Conservation (phyloP, 2,888 invertebrate species). For the Lepas anatifera region DNA sequence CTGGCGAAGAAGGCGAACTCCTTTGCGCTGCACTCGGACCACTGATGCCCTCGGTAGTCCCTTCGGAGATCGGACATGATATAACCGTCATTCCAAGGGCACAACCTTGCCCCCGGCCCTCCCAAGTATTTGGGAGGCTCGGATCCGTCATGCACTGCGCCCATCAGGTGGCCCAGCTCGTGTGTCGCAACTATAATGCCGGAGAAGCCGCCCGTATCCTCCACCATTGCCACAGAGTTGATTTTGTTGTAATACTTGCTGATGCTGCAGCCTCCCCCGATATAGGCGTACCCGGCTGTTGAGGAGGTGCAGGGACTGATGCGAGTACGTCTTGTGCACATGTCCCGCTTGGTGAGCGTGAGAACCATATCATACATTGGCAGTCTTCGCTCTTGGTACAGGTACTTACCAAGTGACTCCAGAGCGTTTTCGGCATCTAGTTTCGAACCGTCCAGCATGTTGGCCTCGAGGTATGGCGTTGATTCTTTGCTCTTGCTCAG, state of each 20-base stretch:
- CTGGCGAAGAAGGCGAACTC: conserved; percentile 3
- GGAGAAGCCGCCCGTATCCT: conserved; percentile 14
- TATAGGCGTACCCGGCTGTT: conserved; percentile 16
- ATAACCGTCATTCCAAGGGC: conserved; percentile 10
- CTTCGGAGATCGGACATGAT: conserved; percentile 12
- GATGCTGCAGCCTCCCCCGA: conserved; percentile 12
- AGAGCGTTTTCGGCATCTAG: background rate
- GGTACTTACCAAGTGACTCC: background rate
- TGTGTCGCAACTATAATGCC: conserved; percentile 15
- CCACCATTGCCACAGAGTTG: conserved; percentile 13
- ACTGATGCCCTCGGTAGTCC: conserved; percentile 1
- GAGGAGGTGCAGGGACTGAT: background rate
- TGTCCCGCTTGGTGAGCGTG: conserved; percentile 13
- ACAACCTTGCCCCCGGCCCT: conserved; percentile 8
- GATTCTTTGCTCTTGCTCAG: background rate
- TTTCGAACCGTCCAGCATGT: background rate
- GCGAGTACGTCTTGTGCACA: background rate
- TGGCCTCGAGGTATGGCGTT: conserved; percentile 7
- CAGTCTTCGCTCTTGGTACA: background rate
- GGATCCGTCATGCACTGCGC: conserved; percentile 13
- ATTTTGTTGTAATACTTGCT: background rate
- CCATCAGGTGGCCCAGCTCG: conserved; percentile 14
- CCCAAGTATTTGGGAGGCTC: conserved; percentile 6
- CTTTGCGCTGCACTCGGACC: background rate
- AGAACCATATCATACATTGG: conserved; percentile 7